Evolutionary conservation across 2,797 vertebrate genomes (phyloP).

Genomic region (Lemur catta): DNA sequence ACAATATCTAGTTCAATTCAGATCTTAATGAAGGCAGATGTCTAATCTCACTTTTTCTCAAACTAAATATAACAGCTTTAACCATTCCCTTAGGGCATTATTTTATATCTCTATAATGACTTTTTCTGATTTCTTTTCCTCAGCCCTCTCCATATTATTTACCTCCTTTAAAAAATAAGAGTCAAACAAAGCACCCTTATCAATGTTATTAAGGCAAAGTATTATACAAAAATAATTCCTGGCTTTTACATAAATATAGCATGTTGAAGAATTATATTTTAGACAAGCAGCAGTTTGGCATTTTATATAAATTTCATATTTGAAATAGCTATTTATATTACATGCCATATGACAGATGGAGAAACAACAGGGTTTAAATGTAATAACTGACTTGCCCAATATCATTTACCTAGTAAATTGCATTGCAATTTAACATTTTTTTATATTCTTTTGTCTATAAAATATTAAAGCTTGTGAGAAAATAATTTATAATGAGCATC

Average conservation of each 20-base stretch:
- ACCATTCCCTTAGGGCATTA: background rate
- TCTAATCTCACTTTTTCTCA: background rate
- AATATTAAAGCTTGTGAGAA: background rate
- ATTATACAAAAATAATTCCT: background rate
- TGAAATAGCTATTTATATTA: background rate
- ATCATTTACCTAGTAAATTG: background rate
- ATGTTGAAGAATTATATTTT: conserved; percentile 5
- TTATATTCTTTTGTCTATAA: conserved; percentile 1
- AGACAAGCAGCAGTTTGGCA: background rate
- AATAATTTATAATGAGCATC: background rate
- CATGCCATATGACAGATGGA: background rate
- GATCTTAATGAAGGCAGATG: background rate
- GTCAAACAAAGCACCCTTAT: background rate
- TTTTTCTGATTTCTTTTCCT: background rate
- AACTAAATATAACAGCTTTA: background rate
- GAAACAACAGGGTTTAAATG: background rate
- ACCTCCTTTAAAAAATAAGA: background rate
- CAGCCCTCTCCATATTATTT: background rate
- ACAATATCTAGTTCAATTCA: background rate
- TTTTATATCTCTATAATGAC: background rate
- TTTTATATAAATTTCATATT: conserved; percentile 3
- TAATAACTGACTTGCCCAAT: background rate
- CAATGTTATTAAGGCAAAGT: background rate
- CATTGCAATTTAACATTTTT: background rate
- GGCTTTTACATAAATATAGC: background rate